Conservation (phyloP, 2,113 vertebrate species). For the Recurvirostra avosetta region DNA sequence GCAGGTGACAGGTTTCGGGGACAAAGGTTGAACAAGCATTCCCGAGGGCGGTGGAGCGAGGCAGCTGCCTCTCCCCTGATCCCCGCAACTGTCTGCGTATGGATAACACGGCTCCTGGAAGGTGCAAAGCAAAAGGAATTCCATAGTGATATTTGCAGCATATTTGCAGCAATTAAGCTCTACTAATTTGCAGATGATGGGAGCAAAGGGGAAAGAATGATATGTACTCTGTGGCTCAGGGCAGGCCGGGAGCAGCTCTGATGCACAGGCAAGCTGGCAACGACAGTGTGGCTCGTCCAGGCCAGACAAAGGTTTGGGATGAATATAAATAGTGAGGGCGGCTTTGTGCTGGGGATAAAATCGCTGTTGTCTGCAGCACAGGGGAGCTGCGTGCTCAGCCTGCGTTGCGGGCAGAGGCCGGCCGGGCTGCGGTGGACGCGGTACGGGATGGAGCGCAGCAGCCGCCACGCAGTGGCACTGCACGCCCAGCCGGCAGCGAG, state of each 20-base stretch:
- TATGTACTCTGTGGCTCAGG: background rate
- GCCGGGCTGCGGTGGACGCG: background rate
- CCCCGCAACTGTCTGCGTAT: rapidly evolving
- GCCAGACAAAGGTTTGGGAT: background rate
- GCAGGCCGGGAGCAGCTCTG: background rate
- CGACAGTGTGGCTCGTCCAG: rapidly evolving
- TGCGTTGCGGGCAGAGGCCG: background rate
- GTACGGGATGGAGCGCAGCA: background rate
- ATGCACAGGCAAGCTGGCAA: background rate
- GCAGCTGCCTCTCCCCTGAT: no score
- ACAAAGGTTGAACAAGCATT: background rate
- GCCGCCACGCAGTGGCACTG: background rate
- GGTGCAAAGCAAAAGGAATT: background rate
- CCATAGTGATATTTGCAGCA: no score
- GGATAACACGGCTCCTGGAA: rapidly evolving
- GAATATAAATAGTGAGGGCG: background rate
- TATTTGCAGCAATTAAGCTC: background rate
- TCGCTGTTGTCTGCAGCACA: background rate
- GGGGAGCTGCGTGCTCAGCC: background rate
- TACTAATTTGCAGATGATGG: no score
- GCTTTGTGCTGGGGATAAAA: background rate
- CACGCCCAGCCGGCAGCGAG: background rate
- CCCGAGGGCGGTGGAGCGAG: rapidly evolving
- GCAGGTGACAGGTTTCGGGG: background rate
- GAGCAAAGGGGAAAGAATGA: background rate